Evolutionary conservation across 2,797 vertebrate genomes (phyloP).

Genomic region (Gymnothorax reevesii): DNA sequence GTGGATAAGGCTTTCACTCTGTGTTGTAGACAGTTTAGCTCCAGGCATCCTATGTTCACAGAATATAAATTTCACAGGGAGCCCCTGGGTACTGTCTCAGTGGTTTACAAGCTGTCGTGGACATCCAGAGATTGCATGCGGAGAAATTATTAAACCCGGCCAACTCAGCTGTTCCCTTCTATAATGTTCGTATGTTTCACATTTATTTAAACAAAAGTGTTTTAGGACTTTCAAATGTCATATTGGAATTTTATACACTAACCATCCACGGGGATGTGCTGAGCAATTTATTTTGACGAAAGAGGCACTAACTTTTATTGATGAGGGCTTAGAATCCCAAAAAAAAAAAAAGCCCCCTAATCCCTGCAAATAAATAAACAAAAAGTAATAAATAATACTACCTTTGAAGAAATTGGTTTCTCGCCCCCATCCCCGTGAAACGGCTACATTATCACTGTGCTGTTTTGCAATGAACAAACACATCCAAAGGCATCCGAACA

Average conservation of each 20-base stretch:
- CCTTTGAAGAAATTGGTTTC: constrained; percentile 11
- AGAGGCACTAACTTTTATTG: constrained; percentile 19
- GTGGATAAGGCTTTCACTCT: constrained; percentile 67
- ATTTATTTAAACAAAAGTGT: constrained; percentile 11
- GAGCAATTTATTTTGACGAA: constrained; percentile 19
- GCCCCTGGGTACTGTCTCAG: constrained; percentile 25
- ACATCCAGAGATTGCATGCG: constrained; percentile 15
- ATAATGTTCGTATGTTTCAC: neutral
- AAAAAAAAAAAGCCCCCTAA: no score
- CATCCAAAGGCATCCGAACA: constrained; percentile 61
- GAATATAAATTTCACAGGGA: constrained; percentile 54
- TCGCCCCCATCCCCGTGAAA: constrained; percentile 36
- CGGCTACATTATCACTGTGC: constrained; percentile 49
- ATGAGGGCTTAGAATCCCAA: neutral
- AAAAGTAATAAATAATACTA: neutral
- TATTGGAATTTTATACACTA: neutral
- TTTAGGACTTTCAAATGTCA: neutral
- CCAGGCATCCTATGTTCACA: constrained; percentile 38
- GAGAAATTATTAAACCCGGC: neutral
- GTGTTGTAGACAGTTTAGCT: constrained; percentile 56
- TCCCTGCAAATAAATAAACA: neutral
- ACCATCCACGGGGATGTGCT: neutral
- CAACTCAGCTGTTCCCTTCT: neutral
- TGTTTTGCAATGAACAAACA: constrained; percentile 48
- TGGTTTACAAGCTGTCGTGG: neutral